Conservation (phyloP, 2,888 invertebrate genomes). For the Hirtodrosophila cameraria region DNA sequence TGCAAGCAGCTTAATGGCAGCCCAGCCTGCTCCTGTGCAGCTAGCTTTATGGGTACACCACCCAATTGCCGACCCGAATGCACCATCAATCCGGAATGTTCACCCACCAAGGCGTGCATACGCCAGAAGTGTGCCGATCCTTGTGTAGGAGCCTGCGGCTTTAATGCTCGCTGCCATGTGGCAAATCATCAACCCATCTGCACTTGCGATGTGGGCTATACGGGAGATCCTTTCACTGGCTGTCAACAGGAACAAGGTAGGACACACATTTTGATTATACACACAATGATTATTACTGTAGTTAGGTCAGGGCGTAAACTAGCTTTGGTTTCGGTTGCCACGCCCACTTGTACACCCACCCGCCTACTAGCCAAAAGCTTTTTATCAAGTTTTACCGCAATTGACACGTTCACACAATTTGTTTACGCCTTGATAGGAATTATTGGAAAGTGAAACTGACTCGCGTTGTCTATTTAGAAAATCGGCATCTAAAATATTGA, state of each 20-base stretch:
- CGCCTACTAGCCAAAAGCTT: slow-evolving; percentile 28
- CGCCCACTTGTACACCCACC: slow-evolving; percentile 32
- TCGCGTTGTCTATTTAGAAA: slow-evolving; percentile 5
- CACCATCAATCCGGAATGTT: slow-evolving; percentile 86
- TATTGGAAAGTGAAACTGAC: slow-evolving; percentile 56
- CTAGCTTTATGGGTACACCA: slow-evolving; percentile 87
- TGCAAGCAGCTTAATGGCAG: slow-evolving; percentile 85
- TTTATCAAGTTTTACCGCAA: slow-evolving; percentile 28
- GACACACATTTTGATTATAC: slow-evolving; percentile 55
- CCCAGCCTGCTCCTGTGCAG: slow-evolving; percentile 87
- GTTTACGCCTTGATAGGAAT: slow-evolving; percentile 62
- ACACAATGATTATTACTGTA: slow-evolving; percentile 7
- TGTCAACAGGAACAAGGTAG: slow-evolving; percentile 85
- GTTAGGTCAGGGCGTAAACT: slow-evolving; percentile 73
- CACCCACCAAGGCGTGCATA: slow-evolving; percentile 85
- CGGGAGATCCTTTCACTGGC: slow-evolving; percentile 87
- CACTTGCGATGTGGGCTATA: slow-evolving; percentile 85
- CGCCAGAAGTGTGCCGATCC: slow-evolving; percentile 86
- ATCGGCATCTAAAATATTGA: background rate
- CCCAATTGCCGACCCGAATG: slow-evolving; percentile 88
- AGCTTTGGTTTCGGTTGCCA: slow-evolving; percentile 83
- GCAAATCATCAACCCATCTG: slow-evolving; percentile 86
- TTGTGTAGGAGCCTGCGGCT: slow-evolving; percentile 88
- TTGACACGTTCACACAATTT: slow-evolving; percentile 18
- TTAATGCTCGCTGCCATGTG: slow-evolving; percentile 87